phyloP scores from a whole-genome alignment of 2,797 vertebrate species.

The Cheirogaleus major region DNA sequence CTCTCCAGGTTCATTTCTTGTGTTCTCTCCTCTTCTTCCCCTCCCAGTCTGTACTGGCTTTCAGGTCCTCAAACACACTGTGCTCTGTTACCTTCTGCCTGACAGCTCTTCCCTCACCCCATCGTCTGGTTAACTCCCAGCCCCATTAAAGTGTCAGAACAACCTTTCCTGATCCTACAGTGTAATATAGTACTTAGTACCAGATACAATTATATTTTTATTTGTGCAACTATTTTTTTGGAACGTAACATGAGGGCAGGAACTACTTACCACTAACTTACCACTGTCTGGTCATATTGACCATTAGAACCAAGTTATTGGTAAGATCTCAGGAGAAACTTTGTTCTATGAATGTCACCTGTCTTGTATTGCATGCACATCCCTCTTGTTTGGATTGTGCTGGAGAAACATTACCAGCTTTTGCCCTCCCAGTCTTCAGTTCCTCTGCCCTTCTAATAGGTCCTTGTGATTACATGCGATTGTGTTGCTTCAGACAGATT shows the following conservation, averaged over 20 bases:
- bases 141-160: slow-evolving; percentile 3
- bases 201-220: neutral
- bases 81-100: neutral
- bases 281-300: neutral
- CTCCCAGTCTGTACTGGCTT: neutral
- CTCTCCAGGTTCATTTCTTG: neutral
- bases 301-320: neutral
- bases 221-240: neutral
- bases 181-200: neutral
- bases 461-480: neutral
- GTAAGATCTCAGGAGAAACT: neutral
- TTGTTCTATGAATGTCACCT: neutral
- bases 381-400: neutral
- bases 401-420: neutral
- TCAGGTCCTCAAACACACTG: neutral
- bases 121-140: neutral
- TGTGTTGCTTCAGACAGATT: slow-evolving; percentile 3
- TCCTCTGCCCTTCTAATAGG: neutral
- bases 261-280: neutral
- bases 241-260: neutral
- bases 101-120: neutral
- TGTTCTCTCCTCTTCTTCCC: neutral
- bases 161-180: neutral
- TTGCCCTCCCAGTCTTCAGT: neutral
- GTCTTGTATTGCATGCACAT: neutral